phyloP scores from a whole-genome alignment of 2,797 vertebrate species.

The Carapus acus region DNA sequence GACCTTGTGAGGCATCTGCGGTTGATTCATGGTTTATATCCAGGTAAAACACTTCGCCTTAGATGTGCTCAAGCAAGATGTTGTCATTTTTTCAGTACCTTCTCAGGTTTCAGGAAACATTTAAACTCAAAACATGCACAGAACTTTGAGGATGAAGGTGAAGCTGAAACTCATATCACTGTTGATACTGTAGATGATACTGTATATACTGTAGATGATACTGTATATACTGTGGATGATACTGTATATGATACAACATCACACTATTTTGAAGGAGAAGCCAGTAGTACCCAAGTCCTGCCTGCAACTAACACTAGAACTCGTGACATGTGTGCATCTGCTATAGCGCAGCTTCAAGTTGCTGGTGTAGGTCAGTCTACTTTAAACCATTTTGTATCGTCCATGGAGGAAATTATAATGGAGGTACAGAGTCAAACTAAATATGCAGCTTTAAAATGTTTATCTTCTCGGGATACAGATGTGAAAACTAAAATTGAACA shows the following conservation, averaged over 20 bases:
- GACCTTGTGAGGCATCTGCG: conserved; percentile 20
- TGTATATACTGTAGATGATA: neutral
- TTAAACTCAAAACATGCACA: conserved; percentile 6
- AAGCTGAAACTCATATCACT: too few relatives aligned
- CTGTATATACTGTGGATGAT: too few relatives aligned
- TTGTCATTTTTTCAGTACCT: conserved; percentile 11
- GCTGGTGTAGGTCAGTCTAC: conserved; percentile 12
- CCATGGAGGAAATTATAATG: conserved; percentile 7
- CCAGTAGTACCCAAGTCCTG: neutral
- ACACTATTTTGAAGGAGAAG: neutral
- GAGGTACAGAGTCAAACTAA: conserved; percentile 10
- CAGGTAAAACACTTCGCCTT: conserved; percentile 27
- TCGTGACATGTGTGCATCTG: conserved; percentile 14
- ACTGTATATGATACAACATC: neutral
- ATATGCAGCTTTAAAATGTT: conserved; percentile 5
- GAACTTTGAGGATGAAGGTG: neutral
- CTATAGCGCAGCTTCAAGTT: conserved; percentile 10
- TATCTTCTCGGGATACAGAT: neutral
- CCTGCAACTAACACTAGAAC: neutral
- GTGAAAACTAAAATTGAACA: neutral
- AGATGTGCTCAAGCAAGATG: conserved; percentile 27
- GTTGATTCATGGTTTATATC: conserved; percentile 27
- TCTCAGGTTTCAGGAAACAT: conserved; percentile 12
- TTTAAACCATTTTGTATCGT: conserved; percentile 17
- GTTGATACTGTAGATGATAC: neutral